These are phyloP conservation scores for Turritopsis dohrnii DNA, from an alignment of 30 jellyfish, hydroid and myxozoan genomes.

Conservation along the genomic window DNA sequence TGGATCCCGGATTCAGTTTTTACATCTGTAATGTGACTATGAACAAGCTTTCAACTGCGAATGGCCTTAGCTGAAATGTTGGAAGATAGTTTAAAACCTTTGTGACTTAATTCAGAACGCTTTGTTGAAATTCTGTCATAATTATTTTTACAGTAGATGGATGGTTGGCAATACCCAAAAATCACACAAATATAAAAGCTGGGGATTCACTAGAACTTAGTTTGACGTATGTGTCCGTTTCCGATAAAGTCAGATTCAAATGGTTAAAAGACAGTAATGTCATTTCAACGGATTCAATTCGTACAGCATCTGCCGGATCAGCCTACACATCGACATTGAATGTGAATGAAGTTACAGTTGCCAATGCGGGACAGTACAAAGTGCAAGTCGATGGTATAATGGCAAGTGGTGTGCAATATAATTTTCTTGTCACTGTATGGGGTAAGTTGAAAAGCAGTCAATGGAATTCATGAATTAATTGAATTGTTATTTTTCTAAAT, in stretches of 20 bases:
- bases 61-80: not conserved
- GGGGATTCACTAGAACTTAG: not conserved
- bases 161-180: conserved; percentile 20
- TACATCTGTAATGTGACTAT: too few species aligned
- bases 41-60: not conserved
- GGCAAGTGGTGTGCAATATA: conserved; percentile 7
- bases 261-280: conserved; percentile 28
- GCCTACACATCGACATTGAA: conserved; percentile 15
- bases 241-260: not conserved
- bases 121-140: not conserved
- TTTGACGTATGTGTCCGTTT: not conserved
- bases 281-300: not conserved
- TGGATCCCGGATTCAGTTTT: too few species aligned
- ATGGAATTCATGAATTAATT: not conserved
- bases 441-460: conserved; percentile 4
- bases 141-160: not conserved
- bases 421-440: conserved; percentile 11
- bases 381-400: conserved; percentile 14
- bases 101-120: too few species aligned
- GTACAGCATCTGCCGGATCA: conserved; percentile 13
- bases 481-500: not conserved
- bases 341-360: conserved; percentile 16
- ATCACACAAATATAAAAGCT: conserved; percentile 1
- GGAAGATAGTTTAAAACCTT: not conserved
- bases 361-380: conserved; percentile 26